Evolutionary conservation across 2,888 invertebrate genomes (phyloP), one percentile per base, ranked within the genome.

Genomic region (Drosophila histrio): DNA sequence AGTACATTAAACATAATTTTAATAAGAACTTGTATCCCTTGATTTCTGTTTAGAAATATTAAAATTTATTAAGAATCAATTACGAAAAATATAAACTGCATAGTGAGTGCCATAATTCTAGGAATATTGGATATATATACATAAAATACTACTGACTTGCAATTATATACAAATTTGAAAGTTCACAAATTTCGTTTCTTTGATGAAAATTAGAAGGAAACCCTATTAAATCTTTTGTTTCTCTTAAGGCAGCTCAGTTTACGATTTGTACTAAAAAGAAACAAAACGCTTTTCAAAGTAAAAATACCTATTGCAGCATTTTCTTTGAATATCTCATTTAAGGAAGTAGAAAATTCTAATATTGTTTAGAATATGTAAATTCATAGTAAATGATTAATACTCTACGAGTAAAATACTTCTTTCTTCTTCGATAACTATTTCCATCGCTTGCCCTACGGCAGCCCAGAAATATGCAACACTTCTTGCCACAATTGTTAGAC

Each of bases 401-500:
- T 1, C 19, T 21, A n/a, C 19, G n/a, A 8, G n/a, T 8, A 19
- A 46, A 15, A 15, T n/a, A 19, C 4, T 7, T 2, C 15, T 3
- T 8, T 8, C 6, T 41, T 21, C 7, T 28, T 3, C 6, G 17
- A n/a, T 3, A 3, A 28, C 19, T 6, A 6, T 2, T 15, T 19
- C 3, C n/a, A 6, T 11, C 2, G 13, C 3, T 19, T 30, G 39
- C 21, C 13, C 15, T 41, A 8, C 7, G 24, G 1, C 53, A 62
- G 59, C 73, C 73, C 44, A 38, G 52, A 76, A 72, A 71, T 73
- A 74, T 74, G 74, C 74, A 67, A 67, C 41, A 53, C 2, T 62
- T 62, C 5, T 34, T n/a, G 24, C 28, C 6, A 22, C 15, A 36
- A 22, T n/a, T n/a, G 22, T 32, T 24, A 28, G 13, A n/a, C 1